phyloP scores from a whole-genome alignment of 2,888 invertebrate genomes.

The Drosophila meridionalis region DNA sequence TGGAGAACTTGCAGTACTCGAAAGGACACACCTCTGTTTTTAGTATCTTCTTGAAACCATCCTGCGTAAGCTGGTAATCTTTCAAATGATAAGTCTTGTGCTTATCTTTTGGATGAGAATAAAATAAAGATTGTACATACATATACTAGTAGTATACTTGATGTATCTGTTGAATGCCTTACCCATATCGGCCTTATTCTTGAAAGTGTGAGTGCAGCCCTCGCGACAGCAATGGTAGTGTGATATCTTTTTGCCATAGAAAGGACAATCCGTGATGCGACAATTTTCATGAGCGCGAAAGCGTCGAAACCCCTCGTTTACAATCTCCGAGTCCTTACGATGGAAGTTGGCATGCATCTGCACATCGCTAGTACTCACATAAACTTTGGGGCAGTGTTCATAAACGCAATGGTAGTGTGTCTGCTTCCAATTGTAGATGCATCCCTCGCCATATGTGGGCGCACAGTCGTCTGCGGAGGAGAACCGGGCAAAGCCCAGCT shows the following conservation, averaged over 20 bases:
- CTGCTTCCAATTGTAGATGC: conserved; percentile 91
- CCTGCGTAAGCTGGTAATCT: conserved; percentile 96
- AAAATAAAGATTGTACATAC: background rate
- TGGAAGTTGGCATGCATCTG: conserved; percentile 99
- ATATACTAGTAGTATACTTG: too few species aligned
- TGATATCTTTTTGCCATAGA: conserved; percentile 97
- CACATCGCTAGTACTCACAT: conserved; percentile 99
- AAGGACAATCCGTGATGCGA: conserved; percentile 95
- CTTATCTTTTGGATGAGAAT: conserved; percentile 90
- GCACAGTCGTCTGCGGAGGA: conserved; percentile 98
- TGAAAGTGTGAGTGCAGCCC: conserved; percentile 97
- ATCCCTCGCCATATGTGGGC: conserved; percentile 90
- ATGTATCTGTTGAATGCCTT: conserved; percentile 80
- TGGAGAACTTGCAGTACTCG: conserved; percentile 95
- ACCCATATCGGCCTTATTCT: conserved; percentile 99
- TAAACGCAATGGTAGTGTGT: conserved; percentile 96
- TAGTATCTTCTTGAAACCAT: conserved; percentile 99
- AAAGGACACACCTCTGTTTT: conserved; percentile 98
- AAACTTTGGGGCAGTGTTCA: conserved; percentile 96
- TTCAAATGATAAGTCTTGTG: conserved; percentile 99
- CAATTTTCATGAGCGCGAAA: conserved; percentile 98
- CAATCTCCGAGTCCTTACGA: conserved; percentile 98
- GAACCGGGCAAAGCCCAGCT: conserved; percentile 93
- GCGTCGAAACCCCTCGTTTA: conserved; percentile 98
- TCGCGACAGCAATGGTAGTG: conserved; percentile 98